These are phyloP conservation scores for Poliocrania exsul DNA, from an alignment of 2,797 vertebrate species.

Conservation along the genomic window DNA sequence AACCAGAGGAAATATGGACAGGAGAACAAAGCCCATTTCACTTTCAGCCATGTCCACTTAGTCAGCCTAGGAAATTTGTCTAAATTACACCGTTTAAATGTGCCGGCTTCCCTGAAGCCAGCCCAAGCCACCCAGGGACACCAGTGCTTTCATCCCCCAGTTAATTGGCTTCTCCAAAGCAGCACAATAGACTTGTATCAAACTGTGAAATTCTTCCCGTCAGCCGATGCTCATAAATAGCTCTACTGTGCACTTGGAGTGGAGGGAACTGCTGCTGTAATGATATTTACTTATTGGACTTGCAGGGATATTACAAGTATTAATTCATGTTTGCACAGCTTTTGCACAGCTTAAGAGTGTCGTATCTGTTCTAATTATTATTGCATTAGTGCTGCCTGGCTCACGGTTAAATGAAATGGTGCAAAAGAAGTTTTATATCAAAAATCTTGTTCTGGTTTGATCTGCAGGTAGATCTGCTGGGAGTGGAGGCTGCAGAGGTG, in stretches of 20 bases:
- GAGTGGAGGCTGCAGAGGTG: not conserved
- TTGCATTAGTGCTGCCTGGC: not conserved
- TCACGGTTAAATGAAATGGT: accelerated
- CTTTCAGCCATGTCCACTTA: constrained; percentile 24
- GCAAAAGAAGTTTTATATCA: not conserved
- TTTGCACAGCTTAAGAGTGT: not conserved
- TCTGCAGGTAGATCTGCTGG: not conserved
- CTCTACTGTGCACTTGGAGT: not conserved
- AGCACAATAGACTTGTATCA: constrained; percentile 34
- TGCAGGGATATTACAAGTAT: constrained; percentile 11
- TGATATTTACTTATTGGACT: constrained; percentile 46
- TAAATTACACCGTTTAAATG: constrained; percentile 1
- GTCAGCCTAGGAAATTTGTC: constrained; percentile 28
- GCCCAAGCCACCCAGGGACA: constrained; percentile 18
- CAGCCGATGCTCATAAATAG: not conserved
- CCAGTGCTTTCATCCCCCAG: constrained; percentile 4
- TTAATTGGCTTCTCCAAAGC: constrained; percentile 50
- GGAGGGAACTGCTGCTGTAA: not conserved
- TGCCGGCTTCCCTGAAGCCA: not conserved
- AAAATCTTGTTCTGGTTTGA: constrained; percentile 5
- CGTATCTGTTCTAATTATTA: constrained; percentile 1
- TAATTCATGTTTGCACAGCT: constrained; percentile 41
- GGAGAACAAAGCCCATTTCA: constrained; percentile 40
- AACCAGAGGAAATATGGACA: constrained; percentile 22
- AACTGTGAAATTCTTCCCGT: not conserved